Conservation (phyloP, 2,888 invertebrate species). For the Halictus ligatus region DNA sequence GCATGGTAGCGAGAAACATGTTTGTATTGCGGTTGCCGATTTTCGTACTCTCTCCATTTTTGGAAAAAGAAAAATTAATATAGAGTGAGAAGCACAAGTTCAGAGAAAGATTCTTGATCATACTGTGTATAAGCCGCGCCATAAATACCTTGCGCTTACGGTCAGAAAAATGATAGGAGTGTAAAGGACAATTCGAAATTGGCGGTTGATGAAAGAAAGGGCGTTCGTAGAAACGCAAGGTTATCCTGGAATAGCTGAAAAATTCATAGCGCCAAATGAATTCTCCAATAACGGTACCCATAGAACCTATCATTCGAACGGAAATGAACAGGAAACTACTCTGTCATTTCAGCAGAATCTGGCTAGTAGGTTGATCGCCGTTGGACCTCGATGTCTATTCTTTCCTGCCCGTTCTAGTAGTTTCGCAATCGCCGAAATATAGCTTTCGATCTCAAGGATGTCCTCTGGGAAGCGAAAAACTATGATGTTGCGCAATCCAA, state of each 20-base stretch:
- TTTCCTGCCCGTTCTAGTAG: conserved; percentile 30
- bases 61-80: no score
- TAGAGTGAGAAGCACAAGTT: background rate
- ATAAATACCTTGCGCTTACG: conserved; percentile 25
- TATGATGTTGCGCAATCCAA: background rate
- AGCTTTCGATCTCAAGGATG: conserved; percentile 49
- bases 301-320: conserved; percentile 62
- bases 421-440: conserved; percentile 61
- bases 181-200: conserved; percentile 49
- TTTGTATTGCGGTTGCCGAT: background rate
- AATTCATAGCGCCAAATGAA: conserved; percentile 73
- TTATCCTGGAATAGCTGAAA: conserved; percentile 43
- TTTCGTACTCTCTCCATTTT: background rate
- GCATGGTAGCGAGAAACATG: background rate
- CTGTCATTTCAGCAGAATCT: conserved; percentile 75
- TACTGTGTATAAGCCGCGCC: conserved; percentile 8
- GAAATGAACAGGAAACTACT: conserved; percentile 52
- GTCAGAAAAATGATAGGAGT: conserved; percentile 59
- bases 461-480: conserved; percentile 12
- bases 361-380: conserved; percentile 47
- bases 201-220: conserved; percentile 61
- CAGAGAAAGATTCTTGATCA: conserved; percentile 14
- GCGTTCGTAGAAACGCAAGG: conserved; percentile 33
- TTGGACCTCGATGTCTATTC: conserved; percentile 35
- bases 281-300: conserved; percentile 71